These are phyloP conservation scores for Stichodactyla mertensii DNA, from an alignment of 64 coral and sea anemone species.

Conservation along the genomic window DNA sequence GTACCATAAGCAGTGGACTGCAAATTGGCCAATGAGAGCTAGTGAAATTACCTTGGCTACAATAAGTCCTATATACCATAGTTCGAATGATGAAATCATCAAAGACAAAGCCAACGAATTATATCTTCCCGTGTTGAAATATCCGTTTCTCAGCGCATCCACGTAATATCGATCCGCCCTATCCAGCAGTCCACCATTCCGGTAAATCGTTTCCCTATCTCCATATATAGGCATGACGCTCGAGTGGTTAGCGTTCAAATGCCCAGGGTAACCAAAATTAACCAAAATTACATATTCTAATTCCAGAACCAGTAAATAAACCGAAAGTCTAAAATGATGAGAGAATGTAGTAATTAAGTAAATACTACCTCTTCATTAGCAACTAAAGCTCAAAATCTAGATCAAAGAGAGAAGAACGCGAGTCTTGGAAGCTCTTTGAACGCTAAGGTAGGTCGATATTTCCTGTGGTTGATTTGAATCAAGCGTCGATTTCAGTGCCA, in stretches of 20 bases:
- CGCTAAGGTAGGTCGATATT: not conserved
- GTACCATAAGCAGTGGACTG: too few species aligned
- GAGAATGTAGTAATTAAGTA: not conserved
- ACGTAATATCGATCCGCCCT: not conserved
- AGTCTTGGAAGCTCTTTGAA: not conserved
- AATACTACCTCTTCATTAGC: not conserved
- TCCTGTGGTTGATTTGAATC: not conserved
- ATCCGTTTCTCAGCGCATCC: too few species aligned
- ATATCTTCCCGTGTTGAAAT: too few species aligned
- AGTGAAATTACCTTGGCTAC: too few species aligned
- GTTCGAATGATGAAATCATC: too few species aligned
- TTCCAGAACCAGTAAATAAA: slow-evolving; percentile 22
- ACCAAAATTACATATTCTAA: not conserved
- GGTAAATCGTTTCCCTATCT: not conserved
- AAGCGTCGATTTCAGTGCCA: not conserved
- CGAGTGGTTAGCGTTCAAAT: slow-evolving; percentile 22
- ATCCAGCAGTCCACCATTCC: slow-evolving; percentile 3
- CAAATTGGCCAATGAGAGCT: too few species aligned
- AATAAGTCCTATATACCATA: too few species aligned
- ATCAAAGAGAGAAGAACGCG: not conserved
- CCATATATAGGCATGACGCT: slow-evolving; percentile 29
- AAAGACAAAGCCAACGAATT: too few species aligned
- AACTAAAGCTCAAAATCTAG: not conserved
- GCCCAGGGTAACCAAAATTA: slow-evolving; percentile 30
- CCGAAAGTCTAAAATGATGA: not conserved